These are phyloP conservation scores for Sandelia bainsii DNA, from an alignment of 2,797 vertebrate species.

Conservation along the genomic window DNA sequence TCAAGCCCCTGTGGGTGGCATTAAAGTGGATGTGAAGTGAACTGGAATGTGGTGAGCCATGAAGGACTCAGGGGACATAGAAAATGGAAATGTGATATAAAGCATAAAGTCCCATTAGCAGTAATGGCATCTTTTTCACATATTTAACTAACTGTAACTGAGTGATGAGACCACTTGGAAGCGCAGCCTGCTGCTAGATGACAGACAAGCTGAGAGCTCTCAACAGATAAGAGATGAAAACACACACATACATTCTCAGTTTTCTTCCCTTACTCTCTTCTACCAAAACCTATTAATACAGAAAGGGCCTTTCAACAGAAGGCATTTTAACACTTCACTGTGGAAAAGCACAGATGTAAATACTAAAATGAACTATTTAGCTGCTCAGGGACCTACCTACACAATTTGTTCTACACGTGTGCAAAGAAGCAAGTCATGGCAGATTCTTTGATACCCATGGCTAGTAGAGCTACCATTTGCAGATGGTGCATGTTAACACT, in stretches of 20 bases:
- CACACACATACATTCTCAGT: background rate
- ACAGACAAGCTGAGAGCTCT: conserved; percentile 8
- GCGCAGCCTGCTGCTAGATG: background rate
- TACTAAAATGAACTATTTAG: background rate
- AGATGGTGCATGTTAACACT: too few relatives aligned
- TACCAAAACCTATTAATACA: too few relatives aligned
- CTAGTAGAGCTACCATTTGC: too few relatives aligned
- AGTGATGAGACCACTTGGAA: conserved; percentile 31
- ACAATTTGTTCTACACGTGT: too few relatives aligned
- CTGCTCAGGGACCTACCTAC: too few relatives aligned
- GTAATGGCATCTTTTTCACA: conserved; percentile 33
- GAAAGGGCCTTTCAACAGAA: background rate
- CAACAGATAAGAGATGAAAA: background rate
- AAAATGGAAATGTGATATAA: conserved; percentile 7
- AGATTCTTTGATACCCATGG: too few relatives aligned
- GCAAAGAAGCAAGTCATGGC: too few relatives aligned
- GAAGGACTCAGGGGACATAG: conserved; percentile 24
- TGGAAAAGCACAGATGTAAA: background rate
- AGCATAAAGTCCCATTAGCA: conserved; percentile 33
- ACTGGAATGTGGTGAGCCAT: conserved; percentile 28
- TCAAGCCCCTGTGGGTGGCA: conserved; percentile 32
- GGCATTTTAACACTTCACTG: background rate
- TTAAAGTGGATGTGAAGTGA: conserved; percentile 35
- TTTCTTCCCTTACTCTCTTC: background rate
- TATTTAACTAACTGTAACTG: conserved; percentile 36